Percentiles rank a stretch among this genome's conserved stretches.
Evolutionary conservation across 37 sponge, comb jelly and placozoan species (phyloP).

Genomic region (Petrosia ficiformis): DNA sequence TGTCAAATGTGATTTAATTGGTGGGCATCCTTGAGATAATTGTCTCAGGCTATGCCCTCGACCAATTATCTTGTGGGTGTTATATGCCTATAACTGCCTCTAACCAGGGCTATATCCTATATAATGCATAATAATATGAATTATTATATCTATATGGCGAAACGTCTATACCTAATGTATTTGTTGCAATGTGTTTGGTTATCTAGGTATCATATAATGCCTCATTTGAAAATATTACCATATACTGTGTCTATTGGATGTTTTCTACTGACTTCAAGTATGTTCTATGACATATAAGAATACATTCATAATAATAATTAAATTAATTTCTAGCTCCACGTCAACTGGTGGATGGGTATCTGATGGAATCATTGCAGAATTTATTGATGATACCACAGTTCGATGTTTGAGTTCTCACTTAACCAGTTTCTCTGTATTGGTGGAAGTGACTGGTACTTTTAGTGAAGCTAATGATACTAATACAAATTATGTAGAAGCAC

Average conservation of each 20-base stretch:
- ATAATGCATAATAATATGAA: no score
- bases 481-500: not conserved
- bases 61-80: no score
- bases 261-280: not conserved
- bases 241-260: not conserved
- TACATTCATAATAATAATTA: not conserved
- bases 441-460: not conserved
- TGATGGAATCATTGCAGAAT: not conserved
- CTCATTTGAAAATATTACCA: no score
- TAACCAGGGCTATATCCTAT: no score
- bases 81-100: no score
- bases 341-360: not conserved
- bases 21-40: no score
- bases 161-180: no score
- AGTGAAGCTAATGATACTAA: not conserved
- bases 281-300: not conserved
- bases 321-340: not conserved
- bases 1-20: no score
- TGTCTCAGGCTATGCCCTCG: no score
- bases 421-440: conserved; percentile 35
- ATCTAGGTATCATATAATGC: no score
- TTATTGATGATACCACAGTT: not conserved
- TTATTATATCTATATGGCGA: no score
- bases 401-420: conserved; percentile 12
- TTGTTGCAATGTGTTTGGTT: no score